Evolutionary conservation across 2,113 vertebrate species (phyloP).

Genomic region (Xyliphius kryptos): DNA sequence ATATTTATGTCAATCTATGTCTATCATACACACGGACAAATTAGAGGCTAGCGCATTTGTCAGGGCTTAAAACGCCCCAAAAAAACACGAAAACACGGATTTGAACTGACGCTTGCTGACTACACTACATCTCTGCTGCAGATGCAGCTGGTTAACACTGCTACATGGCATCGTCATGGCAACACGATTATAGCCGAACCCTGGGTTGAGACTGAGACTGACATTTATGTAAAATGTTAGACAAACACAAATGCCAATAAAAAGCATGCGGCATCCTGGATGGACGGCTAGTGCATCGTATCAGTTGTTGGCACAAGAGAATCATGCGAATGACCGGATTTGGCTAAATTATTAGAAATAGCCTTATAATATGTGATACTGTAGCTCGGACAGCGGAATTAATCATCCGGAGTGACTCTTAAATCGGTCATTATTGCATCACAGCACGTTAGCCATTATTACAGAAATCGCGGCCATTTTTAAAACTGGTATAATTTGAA

Average conservation of each 20-base stretch:
- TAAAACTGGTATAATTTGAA: not conserved
- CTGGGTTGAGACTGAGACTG: too few relatives aligned
- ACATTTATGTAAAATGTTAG: conserved; percentile 15
- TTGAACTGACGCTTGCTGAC: too few relatives aligned
- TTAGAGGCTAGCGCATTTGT: too few relatives aligned
- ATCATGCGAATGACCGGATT: conserved; percentile 17
- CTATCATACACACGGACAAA: too few relatives aligned
- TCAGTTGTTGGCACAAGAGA: not conserved
- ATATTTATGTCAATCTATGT: too few relatives aligned
- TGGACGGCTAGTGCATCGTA: not conserved
- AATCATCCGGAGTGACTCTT: not conserved
- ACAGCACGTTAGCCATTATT: not conserved
- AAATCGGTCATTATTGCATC: not conserved
- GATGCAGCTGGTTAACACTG: too few relatives aligned
- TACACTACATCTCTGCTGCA: too few relatives aligned
- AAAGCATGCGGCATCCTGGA: conserved; percentile 2
- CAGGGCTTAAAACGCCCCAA: too few relatives aligned
- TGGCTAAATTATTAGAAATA: conserved; percentile 7
- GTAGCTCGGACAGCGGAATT: conserved; percentile 10
- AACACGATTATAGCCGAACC: too few relatives aligned
- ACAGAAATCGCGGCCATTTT: not conserved
- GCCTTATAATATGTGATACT: not conserved
- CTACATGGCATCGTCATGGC: too few relatives aligned
- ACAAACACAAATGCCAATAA: not conserved
- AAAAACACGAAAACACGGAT: too few relatives aligned